Percentiles rank a stretch among this genome's conserved stretches.
Conservation (phyloP, 2,797 vertebrate genomes). For the Hemitrygon akajei region DNA sequence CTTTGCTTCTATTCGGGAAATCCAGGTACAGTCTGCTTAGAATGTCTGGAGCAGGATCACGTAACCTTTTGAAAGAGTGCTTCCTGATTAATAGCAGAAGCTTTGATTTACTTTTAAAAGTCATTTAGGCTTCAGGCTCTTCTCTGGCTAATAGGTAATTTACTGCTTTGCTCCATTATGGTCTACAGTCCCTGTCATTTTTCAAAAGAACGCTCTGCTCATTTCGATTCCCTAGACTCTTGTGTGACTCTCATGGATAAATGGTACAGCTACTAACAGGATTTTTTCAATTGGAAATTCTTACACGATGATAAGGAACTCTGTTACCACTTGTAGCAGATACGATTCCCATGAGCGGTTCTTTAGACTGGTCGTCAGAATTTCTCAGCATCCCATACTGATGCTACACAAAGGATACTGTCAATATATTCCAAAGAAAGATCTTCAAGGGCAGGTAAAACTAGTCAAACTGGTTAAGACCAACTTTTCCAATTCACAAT, state of each 20-base stretch:
- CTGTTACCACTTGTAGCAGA: too few relatives aligned
- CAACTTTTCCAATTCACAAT: background rate
- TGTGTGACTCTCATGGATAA: background rate
- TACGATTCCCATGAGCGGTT: background rate
- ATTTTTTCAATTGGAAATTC: background rate
- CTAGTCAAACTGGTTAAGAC: background rate
- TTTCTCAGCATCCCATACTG: background rate
- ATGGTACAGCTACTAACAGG: too few relatives aligned
- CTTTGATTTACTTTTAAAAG: background rate
- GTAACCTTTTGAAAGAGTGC: background rate
- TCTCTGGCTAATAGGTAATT: background rate
- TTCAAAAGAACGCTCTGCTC: background rate
- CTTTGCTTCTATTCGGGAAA: background rate
- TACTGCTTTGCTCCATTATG: background rate
- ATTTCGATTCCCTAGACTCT: background rate
- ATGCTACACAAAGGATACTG: background rate
- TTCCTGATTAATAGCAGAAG: background rate
- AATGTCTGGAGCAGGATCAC: slow-evolving; percentile 4
- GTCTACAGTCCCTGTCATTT: background rate
- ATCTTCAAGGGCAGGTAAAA: background rate
- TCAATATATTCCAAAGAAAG: background rate
- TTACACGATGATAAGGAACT: background rate
- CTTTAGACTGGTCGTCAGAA: slow-evolving; percentile 14
- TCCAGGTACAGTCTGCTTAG: background rate
- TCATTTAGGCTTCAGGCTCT: background rate